Conservation (phyloP, 1,140 invertebrate genomes). For the Rhizoglyphus robini region DNA sequence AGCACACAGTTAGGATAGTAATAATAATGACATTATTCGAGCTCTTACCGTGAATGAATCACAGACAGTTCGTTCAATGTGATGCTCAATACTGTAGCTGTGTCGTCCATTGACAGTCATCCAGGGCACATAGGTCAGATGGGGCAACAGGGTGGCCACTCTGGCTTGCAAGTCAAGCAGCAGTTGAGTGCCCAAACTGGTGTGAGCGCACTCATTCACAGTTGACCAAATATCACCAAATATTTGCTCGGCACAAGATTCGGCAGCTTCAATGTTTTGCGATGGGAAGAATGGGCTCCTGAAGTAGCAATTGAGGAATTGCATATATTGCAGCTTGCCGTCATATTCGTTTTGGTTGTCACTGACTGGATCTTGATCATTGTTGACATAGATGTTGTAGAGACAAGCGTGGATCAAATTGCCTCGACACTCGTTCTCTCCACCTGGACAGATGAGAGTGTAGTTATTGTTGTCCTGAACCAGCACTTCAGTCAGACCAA, state of each 20-base stretch:
- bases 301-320: slow-evolving; percentile 20
- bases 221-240: neutral
- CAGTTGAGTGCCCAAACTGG: neutral
- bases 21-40: neutral
- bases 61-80: slow-evolving; percentile 20
- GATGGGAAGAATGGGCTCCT: neutral
- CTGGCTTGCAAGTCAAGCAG: slow-evolving; percentile 3
- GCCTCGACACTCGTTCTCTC: neutral
- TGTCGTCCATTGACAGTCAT: slow-evolving; percentile 16
- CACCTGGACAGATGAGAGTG: neutral
- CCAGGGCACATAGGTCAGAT: slow-evolving; percentile 18
- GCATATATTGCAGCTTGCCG: slow-evolving; percentile 14
- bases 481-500: neutral
- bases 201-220: slow-evolving; percentile 3
- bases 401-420: slow-evolving; percentile 19
- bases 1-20: too few relatives aligned
- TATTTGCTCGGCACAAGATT: slow-evolving; percentile 1
- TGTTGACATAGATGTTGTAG: slow-evolving; percentile 7
- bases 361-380: slow-evolving; percentile 19
- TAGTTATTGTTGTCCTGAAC: neutral
- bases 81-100: slow-evolving; percentile 11
- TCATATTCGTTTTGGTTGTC: slow-evolving; percentile 3
- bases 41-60: slow-evolving; percentile 12
- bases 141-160: slow-evolving; percentile 12
- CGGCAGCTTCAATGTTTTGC: neutral